phyloP scores from a whole-genome alignment of 2,888 invertebrate species.

The Sepioteuthis lessoniana region DNA sequence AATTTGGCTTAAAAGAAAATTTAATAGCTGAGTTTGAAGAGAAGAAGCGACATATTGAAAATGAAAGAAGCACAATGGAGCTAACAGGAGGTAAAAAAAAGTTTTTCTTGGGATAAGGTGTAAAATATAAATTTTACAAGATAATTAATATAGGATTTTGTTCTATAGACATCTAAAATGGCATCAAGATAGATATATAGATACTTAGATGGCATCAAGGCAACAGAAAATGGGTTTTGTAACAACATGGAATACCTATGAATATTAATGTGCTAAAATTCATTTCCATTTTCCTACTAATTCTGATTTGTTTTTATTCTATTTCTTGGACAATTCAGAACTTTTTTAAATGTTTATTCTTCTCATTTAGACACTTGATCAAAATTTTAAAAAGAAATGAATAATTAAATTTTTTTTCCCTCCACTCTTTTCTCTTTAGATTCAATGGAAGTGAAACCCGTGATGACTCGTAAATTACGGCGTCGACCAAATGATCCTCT shows the following conservation, averaged over 20 bases:
- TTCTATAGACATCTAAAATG: no score
- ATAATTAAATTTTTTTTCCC: not conserved
- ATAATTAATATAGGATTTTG: no score
- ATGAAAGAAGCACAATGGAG: slow-evolving; percentile 90
- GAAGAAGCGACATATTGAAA: slow-evolving; percentile 90
- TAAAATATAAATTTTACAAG: no score
- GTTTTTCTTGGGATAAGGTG: not conserved
- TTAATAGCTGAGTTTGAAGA: slow-evolving; percentile 93
- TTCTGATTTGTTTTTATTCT: no score
- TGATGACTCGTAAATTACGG: slow-evolving; percentile 93
- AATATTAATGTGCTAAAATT: no score
- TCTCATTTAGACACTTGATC: not conserved
- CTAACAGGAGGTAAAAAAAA: slow-evolving; percentile 82
- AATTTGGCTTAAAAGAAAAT: slow-evolving; percentile 90
- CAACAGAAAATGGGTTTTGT: no score
- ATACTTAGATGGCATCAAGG: no score
- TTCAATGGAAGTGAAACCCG: slow-evolving; percentile 83
- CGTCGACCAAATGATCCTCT: slow-evolving; percentile 94
- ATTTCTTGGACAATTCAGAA: no score
- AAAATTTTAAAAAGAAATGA: not conserved
- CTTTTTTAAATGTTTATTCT: no score
- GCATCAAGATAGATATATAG: no score
- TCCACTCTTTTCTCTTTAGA: slow-evolving; percentile 65
- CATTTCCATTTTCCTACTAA: no score
- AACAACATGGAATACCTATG: no score